Percentiles rank a stretch among this genome's conserved stretches.
Conservation (phyloP, 2,113 vertebrate species). For the Romanogobio albipinnatus region DNA sequence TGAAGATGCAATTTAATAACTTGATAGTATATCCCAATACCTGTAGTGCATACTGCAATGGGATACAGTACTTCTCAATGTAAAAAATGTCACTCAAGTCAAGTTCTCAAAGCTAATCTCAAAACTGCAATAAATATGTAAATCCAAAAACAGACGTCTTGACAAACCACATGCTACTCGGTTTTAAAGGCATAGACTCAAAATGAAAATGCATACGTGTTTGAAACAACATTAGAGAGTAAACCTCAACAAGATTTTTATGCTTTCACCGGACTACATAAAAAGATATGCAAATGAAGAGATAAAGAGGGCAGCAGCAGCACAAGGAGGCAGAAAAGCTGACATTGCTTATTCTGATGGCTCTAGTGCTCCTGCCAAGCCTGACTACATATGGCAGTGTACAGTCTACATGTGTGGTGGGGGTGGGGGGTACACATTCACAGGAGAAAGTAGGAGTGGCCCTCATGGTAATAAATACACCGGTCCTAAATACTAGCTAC, state of each 20-base stretch:
- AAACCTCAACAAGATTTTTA: background rate
- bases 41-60: no score
- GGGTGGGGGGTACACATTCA: background rate
- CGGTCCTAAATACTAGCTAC: background rate
- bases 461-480: constrained; percentile 28
- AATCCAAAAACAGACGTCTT: background rate
- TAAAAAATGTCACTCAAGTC: background rate
- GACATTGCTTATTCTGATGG: constrained; percentile 8
- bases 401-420: background rate
- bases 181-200: background rate
- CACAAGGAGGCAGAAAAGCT: constrained; percentile 27
- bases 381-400: constrained; percentile 49
- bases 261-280: background rate
- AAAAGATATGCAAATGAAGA: background rate
- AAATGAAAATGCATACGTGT: background rate
- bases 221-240: background rate
- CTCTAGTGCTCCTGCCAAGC: constrained; percentile 5
- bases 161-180: background rate
- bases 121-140: background rate
- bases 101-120: background rate
- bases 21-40: no score
- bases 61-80: no score
- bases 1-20: no score
- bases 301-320: background rate
- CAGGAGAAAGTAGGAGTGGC: background rate